These are phyloP conservation scores for Sciurus niger DNA, from an alignment of 2,113 vertebrate genomes.

Conservation along the genomic window DNA sequence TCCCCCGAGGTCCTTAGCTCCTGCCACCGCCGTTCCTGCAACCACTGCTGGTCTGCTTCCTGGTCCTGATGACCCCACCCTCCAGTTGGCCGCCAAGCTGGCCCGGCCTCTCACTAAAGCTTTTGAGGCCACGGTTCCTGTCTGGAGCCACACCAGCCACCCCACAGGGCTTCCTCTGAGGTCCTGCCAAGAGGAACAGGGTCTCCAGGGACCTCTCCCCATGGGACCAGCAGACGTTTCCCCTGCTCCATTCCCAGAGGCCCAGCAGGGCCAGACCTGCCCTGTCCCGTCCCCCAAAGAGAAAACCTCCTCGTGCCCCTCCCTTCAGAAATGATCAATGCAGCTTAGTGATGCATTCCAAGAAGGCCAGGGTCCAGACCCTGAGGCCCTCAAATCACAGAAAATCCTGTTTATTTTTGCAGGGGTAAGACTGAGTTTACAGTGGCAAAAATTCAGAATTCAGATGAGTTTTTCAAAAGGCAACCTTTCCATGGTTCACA, in stretches of 20 bases:
- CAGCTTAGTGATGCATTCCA: neutral
- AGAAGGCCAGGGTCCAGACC: neutral
- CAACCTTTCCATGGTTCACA: conserved; percentile 45
- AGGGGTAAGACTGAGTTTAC: neutral
- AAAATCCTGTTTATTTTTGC: conserved; percentile 40
- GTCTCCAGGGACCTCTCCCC: neutral
- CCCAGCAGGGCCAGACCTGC: neutral
- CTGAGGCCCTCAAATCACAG: neutral
- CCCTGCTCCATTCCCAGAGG: neutral
- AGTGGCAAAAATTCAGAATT: conserved; percentile 49
- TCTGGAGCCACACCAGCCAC: neutral
- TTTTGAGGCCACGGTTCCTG: neutral
- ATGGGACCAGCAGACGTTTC: neutral
- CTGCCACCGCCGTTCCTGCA: neutral
- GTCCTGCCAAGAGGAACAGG: neutral
- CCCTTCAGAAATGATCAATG: neutral
- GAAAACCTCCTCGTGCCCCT: neutral
- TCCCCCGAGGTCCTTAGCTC: neutral
- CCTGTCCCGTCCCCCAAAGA: neutral
- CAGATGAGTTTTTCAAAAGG: conserved; percentile 51
- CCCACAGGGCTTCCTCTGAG: neutral
- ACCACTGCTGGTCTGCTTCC: neutral
- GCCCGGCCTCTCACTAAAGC: neutral
- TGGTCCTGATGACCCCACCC: neutral
- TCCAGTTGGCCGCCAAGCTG: neutral